phyloP scores from a whole-genome alignment of 2,113 vertebrate species.

The Anseranas semipalmata region DNA sequence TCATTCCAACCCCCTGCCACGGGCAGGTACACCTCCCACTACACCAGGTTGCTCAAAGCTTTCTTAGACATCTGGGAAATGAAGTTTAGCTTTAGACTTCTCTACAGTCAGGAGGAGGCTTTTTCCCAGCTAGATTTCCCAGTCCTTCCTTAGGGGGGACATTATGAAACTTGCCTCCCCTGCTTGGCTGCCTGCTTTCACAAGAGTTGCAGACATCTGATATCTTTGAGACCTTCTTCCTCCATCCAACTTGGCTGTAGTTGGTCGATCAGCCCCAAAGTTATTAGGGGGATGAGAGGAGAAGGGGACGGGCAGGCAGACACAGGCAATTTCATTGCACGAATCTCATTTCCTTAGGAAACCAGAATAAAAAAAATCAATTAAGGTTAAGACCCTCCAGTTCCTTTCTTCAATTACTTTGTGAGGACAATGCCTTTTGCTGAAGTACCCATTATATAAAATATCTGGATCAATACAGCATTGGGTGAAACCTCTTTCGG shows the following conservation, averaged over 20 bases:
- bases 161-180: constrained; percentile 40
- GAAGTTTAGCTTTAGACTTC: neutral
- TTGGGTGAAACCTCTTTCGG: neutral
- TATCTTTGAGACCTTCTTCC: constrained; percentile 29
- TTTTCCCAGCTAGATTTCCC: neutral
- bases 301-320: neutral
- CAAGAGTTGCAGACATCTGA: constrained; percentile 14
- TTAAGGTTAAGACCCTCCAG: constrained; percentile 32
- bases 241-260: neutral
- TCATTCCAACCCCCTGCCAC: neutral
- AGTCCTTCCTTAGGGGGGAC: neutral
- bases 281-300: constrained; percentile 30
- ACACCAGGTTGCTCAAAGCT: neutral
- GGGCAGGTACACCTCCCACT: neutral
- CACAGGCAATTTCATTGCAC: neutral
- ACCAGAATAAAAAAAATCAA: neutral
- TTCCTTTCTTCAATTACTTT: neutral
- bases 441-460: neutral
- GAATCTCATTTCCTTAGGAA: constrained; percentile 46
- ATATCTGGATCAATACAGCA: neutral
- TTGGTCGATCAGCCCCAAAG: constrained; percentile 3
- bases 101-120: neutral
- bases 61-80: neutral
- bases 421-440: neutral
- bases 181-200: constrained; percentile 56